A percentile compares a stretch with the other conserved stretches of the same genome.
Evolutionary conservation across 2,797 vertebrate genomes (phyloP).

Genomic region (Eulemur mongoz): DNA sequence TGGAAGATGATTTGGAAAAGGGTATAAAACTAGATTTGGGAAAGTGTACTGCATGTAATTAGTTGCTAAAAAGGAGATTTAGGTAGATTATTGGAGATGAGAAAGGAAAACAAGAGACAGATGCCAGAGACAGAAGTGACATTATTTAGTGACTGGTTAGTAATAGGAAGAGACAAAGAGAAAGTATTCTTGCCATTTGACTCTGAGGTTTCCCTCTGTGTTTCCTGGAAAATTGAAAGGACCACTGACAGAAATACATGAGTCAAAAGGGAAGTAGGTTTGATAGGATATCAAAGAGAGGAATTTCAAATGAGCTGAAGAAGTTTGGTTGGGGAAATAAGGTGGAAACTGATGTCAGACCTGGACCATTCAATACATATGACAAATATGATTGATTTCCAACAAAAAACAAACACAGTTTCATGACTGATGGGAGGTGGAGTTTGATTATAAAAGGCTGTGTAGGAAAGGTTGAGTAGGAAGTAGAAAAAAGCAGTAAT

Average conservation of each 20-base stretch:
- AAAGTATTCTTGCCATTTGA: background rate
- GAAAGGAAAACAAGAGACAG: background rate
- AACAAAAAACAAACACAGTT: background rate
- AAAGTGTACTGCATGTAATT: background rate
- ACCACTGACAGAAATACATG: background rate
- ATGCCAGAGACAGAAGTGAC: background rate
- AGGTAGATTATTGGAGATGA: background rate
- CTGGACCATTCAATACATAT: background rate
- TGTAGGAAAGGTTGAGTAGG: background rate
- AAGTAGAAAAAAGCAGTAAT: background rate
- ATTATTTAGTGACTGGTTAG: background rate
- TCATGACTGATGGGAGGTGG: background rate
- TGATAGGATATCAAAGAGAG: background rate
- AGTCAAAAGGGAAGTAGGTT: background rate
- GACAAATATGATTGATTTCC: background rate
- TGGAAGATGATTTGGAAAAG: background rate
- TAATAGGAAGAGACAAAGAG: background rate
- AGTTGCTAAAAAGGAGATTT: background rate
- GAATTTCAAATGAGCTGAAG: background rate
- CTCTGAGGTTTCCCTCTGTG: background rate
- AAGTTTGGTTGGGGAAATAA: background rate
- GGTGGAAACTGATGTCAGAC: background rate
- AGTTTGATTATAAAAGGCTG: background rate
- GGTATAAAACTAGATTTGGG: background rate
- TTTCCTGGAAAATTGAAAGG: background rate